Evolutionary conservation across 2,888 invertebrate species (phyloP).

Genomic region (Cynaeus angustus): DNA sequence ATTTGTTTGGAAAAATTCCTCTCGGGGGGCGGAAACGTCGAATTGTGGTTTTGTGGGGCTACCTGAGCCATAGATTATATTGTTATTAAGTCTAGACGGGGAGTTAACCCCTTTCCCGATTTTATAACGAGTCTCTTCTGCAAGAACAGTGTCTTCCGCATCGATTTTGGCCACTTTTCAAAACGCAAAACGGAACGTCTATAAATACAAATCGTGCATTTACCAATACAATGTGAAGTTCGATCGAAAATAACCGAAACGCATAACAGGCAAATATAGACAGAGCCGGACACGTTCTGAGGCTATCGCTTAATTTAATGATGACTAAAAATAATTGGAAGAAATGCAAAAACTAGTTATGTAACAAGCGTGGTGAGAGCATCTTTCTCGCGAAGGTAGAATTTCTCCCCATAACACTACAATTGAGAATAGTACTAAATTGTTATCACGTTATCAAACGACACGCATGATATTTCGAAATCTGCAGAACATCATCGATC

Average conservation of each 20-base stretch:
- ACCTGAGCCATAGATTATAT: too few species aligned
- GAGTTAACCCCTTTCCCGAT: neutral
- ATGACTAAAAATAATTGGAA: constrained; percentile 21
- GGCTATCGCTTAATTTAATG: constrained; percentile 29
- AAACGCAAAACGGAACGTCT: neutral
- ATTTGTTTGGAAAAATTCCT: too few species aligned
- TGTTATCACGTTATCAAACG: too few species aligned
- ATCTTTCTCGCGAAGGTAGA: too few species aligned
- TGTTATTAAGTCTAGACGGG: too few species aligned
- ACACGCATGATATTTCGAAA: too few species aligned
- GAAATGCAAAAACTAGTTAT: constrained; percentile 4
- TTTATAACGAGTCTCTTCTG: too few species aligned
- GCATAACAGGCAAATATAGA: constrained; percentile 9
- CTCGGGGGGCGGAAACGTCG: too few species aligned
- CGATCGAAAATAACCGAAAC: constrained; percentile 28
- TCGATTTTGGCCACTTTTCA: neutral
- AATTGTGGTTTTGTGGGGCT: too few species aligned
- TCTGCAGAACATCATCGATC: constrained; percentile 13
- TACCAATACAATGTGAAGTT: constrained; percentile 32
- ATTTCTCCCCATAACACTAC: too few species aligned
- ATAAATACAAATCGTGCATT: constrained; percentile 1
- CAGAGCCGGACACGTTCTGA: constrained; percentile 5
- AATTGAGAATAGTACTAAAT: too few species aligned
- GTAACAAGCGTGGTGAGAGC: neutral
- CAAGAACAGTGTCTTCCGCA: too few species aligned